Base-by-base conservation (phyloP, 2,797 vertebrate species). In the Otolemur crassicaudatus region DNA sequence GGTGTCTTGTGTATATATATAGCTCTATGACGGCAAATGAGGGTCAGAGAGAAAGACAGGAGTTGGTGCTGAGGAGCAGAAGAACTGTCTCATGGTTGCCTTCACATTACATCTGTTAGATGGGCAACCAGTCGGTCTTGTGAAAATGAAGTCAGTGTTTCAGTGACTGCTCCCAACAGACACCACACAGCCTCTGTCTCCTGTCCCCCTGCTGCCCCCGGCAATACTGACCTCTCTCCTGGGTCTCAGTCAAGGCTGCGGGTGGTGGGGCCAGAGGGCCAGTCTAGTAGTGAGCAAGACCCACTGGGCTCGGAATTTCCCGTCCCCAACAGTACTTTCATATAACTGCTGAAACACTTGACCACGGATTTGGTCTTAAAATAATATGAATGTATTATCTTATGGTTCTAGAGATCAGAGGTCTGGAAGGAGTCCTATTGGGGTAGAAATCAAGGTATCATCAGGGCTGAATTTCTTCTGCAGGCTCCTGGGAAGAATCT, bases 391-490 rank as follows among this genome's bases (percentile, higher is more conserved):
- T 37, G 25, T 43, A 27, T 53, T 76, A 7, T 46, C 76, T 58
- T 3, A 0, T 2, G 12, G 12, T 60, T 82, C 46, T 83, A 43
- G 65, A 84, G 70, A 23, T 6, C 40, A 6, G n/a, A 73, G 65
- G 8, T 60, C 46, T 4, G 7, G 37, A 60, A 72, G 0, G 11
- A 69, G 11, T 29, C 46, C 80, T 3, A 23, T 17, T 37, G 17
- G 20, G 63, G 29, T 69, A 22, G n/a, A 53, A 61, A 61, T 3
- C 1, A 1, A 49, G 37, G 56, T 27, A 19, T 31, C 20, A 8
- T 3, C 4, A 6, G 27, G 7, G 4, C 2, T 34, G 11, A 0
- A 0, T 77, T 49, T 40, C 43, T 53, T 65, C 37, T 37, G n/a
- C 22, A 37, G 27, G 25, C 43, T 76, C 11, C 2, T 20, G 16